Conservation (phyloP, 2,888 invertebrate genomes). For the Cerastoderma edule region DNA sequence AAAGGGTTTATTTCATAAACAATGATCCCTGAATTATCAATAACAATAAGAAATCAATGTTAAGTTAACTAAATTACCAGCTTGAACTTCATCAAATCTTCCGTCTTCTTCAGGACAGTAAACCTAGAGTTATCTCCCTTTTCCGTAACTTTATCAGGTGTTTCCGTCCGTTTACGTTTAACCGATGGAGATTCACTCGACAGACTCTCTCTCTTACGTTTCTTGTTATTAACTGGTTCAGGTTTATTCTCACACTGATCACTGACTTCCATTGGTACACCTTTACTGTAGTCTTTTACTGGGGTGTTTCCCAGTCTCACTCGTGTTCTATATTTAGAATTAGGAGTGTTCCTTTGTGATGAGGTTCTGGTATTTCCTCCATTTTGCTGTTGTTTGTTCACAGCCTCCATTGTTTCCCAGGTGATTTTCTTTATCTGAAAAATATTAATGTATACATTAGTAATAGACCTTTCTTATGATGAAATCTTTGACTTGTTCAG, state of each 20-base stretch:
- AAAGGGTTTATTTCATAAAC: too few relatives aligned
- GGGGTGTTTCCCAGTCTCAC: constrained; percentile 34
- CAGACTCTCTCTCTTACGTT: constrained; percentile 17
- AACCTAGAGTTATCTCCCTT: neutral
- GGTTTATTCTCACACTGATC: neutral
- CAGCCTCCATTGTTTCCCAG: constrained; percentile 21
- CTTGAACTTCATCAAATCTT: neutral
- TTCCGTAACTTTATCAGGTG: neutral
- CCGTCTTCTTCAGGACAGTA: constrained; percentile 18
- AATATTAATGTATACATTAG: too few relatives aligned
- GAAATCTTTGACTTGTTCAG: too few relatives aligned
- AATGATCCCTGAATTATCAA: too few relatives aligned
- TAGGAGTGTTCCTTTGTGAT: constrained; percentile 17
- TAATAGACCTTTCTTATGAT: too few relatives aligned
- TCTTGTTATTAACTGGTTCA: neutral
- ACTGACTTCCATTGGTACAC: constrained; percentile 15
- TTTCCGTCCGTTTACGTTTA: constrained; percentile 16
- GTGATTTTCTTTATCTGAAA: constrained; percentile 43
- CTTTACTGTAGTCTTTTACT: constrained; percentile 50
- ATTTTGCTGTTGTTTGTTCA: constrained; percentile 25
- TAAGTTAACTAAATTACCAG: too few relatives aligned
- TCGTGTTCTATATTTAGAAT: constrained; percentile 52
- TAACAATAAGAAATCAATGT: too few relatives aligned
- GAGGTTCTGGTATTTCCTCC: neutral
- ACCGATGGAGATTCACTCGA: constrained; percentile 16